These are phyloP conservation scores for Lophotis ruficrista DNA, from an alignment of 2,113 vertebrate genomes.

Conservation along the genomic window DNA sequence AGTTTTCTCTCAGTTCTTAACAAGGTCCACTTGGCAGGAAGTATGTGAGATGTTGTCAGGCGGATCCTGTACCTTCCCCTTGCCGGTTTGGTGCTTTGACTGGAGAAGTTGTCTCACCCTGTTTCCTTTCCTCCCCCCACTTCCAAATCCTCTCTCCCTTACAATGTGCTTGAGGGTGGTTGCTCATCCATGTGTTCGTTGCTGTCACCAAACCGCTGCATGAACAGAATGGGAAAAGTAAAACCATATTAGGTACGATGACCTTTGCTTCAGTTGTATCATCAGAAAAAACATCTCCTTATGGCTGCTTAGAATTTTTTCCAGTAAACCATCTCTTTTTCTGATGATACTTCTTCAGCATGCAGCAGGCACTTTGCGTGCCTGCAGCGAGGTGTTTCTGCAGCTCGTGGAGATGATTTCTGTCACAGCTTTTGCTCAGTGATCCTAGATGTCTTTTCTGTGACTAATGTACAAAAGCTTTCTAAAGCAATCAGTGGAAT, in stretches of 20 bases:
- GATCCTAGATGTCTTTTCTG: neutral
- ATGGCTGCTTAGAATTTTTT: neutral
- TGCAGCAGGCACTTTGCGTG: neutral
- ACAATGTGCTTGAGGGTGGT: neutral
- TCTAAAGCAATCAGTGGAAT: neutral
- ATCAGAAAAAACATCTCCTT: neutral
- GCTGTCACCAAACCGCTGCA: rapidly evolving
- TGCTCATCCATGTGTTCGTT: neutral
- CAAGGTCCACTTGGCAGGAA: neutral
- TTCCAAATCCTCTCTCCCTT: neutral
- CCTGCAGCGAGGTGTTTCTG: neutral
- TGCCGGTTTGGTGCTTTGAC: neutral
- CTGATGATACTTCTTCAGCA: neutral
- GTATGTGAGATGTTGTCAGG: neutral
- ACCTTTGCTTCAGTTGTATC: neutral
- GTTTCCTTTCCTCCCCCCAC: neutral
- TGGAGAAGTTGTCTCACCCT: neutral
- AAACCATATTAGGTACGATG: neutral
- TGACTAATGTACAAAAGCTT: neutral
- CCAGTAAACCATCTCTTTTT: neutral
- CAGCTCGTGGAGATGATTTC: neutral
- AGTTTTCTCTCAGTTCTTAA: neutral
- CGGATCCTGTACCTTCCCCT: neutral
- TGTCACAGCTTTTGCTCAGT: neutral
- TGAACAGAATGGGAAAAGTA: neutral